A percentile compares a stretch with the other conserved stretches of the same genome.
phyloP scores from a whole-genome alignment of 2,888 invertebrate species.

The Leptogaster cylindrica region DNA sequence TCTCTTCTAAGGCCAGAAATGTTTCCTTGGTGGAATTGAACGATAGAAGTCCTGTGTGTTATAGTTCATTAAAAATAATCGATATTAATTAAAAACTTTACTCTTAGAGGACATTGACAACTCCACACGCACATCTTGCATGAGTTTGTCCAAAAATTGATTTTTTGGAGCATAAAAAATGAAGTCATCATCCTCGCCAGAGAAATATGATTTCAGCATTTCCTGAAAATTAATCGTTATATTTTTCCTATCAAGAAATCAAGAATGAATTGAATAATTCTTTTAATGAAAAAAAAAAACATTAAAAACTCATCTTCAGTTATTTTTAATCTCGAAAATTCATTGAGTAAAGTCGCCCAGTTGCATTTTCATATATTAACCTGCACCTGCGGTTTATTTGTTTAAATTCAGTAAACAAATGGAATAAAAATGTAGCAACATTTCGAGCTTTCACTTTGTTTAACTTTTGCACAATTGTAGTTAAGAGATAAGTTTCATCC shows the following conservation, averaged over 20 bases:
- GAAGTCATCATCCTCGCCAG: conserved; percentile 52
- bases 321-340: no score
- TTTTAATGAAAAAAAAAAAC: no score
- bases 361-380: no score
- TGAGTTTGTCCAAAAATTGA: conserved; percentile 50
- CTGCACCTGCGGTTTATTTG: no score
- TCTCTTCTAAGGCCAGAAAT: conserved; percentile 53
- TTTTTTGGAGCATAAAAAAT: conserved; percentile 54
- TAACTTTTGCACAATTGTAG: no score
- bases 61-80: not conserved
- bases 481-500: no score
- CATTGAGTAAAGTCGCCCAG: no score
- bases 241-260: not conserved
- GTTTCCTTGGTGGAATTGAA: conserved; percentile 51
- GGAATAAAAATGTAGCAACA: no score
- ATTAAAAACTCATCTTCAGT: no score
- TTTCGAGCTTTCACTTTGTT: no score
- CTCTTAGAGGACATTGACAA: conserved; percentile 51
- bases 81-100: conserved; percentile 5
- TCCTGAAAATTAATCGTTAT: conserved; percentile 47
- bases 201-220: conserved; percentile 50
- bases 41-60: conserved; percentile 17
- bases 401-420: no score
- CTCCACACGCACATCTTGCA: conserved; percentile 53
- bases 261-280: no score